These are phyloP conservation scores for Rotaria sp. DNA, from an alignment of 2,888 invertebrate genomes.

Conservation along the genomic window DNA sequence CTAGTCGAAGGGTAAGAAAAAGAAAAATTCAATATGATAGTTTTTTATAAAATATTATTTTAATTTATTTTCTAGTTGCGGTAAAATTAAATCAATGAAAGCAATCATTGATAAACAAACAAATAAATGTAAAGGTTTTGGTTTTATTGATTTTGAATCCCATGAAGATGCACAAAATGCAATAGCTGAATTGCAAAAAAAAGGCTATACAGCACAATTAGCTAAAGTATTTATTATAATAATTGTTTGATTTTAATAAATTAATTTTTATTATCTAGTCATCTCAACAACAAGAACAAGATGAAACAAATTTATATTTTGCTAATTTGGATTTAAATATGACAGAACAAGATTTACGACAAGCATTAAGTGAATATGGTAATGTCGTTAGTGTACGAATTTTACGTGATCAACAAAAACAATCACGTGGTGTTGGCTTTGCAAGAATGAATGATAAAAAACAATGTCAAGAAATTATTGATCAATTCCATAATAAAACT, in stretches of 20 bases:
- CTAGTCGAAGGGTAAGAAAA: constrained; percentile 12
- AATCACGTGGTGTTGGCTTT: constrained; percentile 77
- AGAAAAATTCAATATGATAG: too few relatives aligned
- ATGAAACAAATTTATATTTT: constrained; percentile 96
- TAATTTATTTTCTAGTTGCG: constrained; percentile 70
- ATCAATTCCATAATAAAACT: constrained; percentile 76
- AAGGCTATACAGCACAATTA: constrained; percentile 99
- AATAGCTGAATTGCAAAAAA: constrained; percentile 88
- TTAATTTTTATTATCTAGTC: neutral
- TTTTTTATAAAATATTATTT: neutral
- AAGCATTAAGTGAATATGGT: neutral
- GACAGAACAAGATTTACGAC: constrained; percentile 23
- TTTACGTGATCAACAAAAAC: constrained; percentile 59
- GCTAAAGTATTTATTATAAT: constrained; percentile 64
- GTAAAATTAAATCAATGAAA: constrained; percentile 96
- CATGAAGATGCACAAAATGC: constrained; percentile 90
- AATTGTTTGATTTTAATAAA: neutral
- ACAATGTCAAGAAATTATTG: constrained; percentile 89
- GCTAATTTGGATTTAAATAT: constrained; percentile 70
- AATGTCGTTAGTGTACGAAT: constrained; percentile 38
- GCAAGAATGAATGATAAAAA: constrained; percentile 87
- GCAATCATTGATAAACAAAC: constrained; percentile 98
- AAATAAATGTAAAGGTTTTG: constrained; percentile 99
- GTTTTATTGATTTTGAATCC: constrained; percentile 98
- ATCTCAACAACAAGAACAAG: constrained; percentile 69